phyloP scores from a whole-genome alignment of 2,113 vertebrate genomes.

The Polypterus bichir region DNA sequence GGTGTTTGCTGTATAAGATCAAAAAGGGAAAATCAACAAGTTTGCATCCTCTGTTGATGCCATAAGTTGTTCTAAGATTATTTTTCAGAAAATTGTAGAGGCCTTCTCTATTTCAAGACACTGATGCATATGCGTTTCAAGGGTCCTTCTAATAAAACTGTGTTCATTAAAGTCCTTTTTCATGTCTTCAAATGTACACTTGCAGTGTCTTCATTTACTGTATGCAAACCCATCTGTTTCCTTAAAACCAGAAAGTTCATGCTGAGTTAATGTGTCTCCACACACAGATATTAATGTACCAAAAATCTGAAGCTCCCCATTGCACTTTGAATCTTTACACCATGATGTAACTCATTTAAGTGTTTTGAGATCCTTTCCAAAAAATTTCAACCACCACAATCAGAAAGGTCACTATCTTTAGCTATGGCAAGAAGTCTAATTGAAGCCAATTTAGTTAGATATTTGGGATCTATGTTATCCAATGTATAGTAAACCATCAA shows the following conservation, averaged over 20 bases:
- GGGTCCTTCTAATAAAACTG: conserved; percentile 15
- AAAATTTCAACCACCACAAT: too few species aligned
- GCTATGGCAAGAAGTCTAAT: too few species aligned
- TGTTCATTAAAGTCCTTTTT: conserved; percentile 14
- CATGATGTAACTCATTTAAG: conserved; percentile 15
- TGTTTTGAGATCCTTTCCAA: conserved; percentile 1
- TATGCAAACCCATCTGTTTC: conserved; percentile 17
- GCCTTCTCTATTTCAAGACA: conserved; percentile 7
- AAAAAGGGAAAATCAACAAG: conserved; percentile 6
- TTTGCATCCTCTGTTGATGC: conserved; percentile 1
- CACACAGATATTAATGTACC: conserved; percentile 19
- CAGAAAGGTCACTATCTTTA: too few species aligned
- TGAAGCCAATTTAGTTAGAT: too few species aligned
- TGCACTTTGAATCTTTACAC: conserved; percentile 2
- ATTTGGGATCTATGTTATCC: too few species aligned
- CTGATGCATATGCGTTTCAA: conserved; percentile 13
- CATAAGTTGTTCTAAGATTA: not conserved
- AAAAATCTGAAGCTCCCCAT: conserved; percentile 14
- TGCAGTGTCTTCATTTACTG: conserved; percentile 14
- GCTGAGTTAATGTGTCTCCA: conserved; percentile 18
- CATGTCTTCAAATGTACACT: conserved; percentile 18
- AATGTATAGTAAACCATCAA: too few species aligned
- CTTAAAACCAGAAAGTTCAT: conserved; percentile 17
- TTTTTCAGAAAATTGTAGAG: not conserved
- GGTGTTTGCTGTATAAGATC: not conserved